Conservation (phyloP, 2,888 invertebrate species). For the Hirtodrosophila confusa region DNA sequence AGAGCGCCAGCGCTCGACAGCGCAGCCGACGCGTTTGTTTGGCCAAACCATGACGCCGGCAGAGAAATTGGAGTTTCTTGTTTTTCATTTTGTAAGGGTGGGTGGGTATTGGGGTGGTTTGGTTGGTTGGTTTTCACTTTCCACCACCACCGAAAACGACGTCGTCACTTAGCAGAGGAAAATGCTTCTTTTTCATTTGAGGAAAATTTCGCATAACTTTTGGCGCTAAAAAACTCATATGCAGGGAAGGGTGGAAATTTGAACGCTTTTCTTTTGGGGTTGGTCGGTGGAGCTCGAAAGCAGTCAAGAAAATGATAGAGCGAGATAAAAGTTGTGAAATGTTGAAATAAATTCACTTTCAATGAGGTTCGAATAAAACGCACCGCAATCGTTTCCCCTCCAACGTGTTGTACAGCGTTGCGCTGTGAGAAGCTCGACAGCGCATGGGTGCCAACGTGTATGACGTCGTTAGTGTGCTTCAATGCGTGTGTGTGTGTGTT, state of each 20-base stretch:
- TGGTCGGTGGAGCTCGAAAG: slow-evolving; percentile 32
- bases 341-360: slow-evolving; percentile 70
- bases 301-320: slow-evolving; percentile 11
- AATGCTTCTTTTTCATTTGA: slow-evolving; percentile 74
- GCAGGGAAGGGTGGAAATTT: slow-evolving; percentile 14
- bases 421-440: slow-evolving; percentile 33
- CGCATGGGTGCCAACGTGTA: slow-evolving; percentile 20
- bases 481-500: neutral
- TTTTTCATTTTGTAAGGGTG: slow-evolving; percentile 45
- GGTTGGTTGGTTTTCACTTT: slow-evolving; percentile 77
- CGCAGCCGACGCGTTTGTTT: slow-evolving; percentile 18
- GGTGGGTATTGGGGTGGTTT: slow-evolving; percentile 65
- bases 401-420: slow-evolving; percentile 57
- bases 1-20: slow-evolving; percentile 24
- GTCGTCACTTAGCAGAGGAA: slow-evolving; percentile 34
- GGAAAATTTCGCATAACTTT: slow-evolving; percentile 59
- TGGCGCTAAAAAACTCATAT: slow-evolving; percentile 58
- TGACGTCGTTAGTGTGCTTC: slow-evolving; percentile 10
- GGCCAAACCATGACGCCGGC: slow-evolving; percentile 17
- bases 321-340: slow-evolving; percentile 11
- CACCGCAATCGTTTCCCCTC: slow-evolving; percentile 56
- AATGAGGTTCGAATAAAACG: slow-evolving; percentile 52
- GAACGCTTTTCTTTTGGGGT: slow-evolving; percentile 25
- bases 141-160: slow-evolving; percentile 60
- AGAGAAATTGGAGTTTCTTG: slow-evolving; percentile 38